Evolutionary conservation across 2,888 invertebrate species (phyloP), one percentile per base, ranked within the genome.

Genomic region (Conus canariensis): DNA sequence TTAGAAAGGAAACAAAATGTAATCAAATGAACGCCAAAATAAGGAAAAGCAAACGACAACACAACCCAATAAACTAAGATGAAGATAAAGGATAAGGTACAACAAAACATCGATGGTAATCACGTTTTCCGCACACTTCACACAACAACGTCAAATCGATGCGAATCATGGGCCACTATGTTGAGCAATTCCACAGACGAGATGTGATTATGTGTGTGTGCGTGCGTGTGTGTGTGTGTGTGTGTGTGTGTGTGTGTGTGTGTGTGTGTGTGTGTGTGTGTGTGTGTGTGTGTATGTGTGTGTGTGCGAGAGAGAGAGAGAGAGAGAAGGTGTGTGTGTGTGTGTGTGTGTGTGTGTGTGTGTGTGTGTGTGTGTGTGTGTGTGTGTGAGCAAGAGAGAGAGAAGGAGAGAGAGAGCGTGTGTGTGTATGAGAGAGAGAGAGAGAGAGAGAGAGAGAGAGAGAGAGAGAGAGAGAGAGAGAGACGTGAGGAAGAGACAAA

Each of bases 271-370:
- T 74, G 74, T 25, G 74, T 74, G 74, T 74, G 74, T 74, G 25
- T 74, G 74, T 74, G 74, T 74, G 74, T 70, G 19, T 70, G 70
- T 70, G 70, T 74, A 5, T 74, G 74, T 74, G n/a, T 74, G 74
- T 74, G n/a, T n/a, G 74, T 74, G 74, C 25, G 64, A 14, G 64
- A 14, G 64, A 64, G 64, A 14, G 64, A 14, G 64, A 14, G 64
- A 14, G 2, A 6, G 64, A 14, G 64, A 1, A 9, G 0, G 45
- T 4, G 45, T 80, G 80, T 80, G 80, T 80, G n/a, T 80, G 10
- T 80, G 12, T 80, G 12, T 80, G 80, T 80, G 80, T 80, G 80
- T 80, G 80, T 80, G 80, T 80, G 80, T 80, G 12, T 80, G 80
- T 80, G 80, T 80, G 22, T 80, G 80, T 80, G 16, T 80, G 80